Percentiles rank a stretch among this genome's conserved stretches.
Evolutionary conservation across 1,140 invertebrate species (phyloP).

Genomic region (Euglossa dilemma): DNA sequence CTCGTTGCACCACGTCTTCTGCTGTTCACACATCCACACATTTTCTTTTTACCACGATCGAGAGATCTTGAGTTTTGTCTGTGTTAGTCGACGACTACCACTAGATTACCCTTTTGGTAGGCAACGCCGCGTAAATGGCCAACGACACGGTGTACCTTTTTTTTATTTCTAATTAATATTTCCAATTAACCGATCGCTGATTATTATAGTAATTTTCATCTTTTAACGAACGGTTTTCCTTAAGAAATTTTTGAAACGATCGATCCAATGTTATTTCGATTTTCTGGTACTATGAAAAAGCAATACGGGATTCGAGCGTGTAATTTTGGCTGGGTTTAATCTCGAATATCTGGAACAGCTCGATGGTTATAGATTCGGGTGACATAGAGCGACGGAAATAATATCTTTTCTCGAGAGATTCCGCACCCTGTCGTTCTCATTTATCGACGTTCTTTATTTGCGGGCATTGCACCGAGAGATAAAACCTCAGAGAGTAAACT

Average conservation of each 20-base stretch:
- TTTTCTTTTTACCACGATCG: conserved; percentile 64
- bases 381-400: too few relatives aligned
- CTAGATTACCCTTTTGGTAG: conserved; percentile 59
- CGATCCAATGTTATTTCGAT: too few relatives aligned
- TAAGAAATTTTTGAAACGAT: too few relatives aligned
- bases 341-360: too few relatives aligned
- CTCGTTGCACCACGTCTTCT: conserved; percentile 66
- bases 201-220: too few relatives aligned
- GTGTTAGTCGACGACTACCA: conserved; percentile 66
- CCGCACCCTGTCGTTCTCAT: conserved; percentile 42
- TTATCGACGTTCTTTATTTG: conserved; percentile 53
- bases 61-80: conserved; percentile 65
- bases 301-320: too few relatives aligned
- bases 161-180: not conserved
- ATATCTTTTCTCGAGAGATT: not conserved
- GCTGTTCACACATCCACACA: conserved; percentile 67
- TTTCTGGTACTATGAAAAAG: too few relatives aligned
- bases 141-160: conserved; percentile 38
- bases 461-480: conserved; percentile 66
- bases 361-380: too few relatives aligned
- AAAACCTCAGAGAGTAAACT: conserved; percentile 67
- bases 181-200: too few relatives aligned
- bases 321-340: too few relatives aligned
- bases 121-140: conserved; percentile 55
- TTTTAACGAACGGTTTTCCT: too few relatives aligned